Base-by-base conservation (phyloP, 2,113 vertebrate species). In the Ceyx melanurus region DNA sequence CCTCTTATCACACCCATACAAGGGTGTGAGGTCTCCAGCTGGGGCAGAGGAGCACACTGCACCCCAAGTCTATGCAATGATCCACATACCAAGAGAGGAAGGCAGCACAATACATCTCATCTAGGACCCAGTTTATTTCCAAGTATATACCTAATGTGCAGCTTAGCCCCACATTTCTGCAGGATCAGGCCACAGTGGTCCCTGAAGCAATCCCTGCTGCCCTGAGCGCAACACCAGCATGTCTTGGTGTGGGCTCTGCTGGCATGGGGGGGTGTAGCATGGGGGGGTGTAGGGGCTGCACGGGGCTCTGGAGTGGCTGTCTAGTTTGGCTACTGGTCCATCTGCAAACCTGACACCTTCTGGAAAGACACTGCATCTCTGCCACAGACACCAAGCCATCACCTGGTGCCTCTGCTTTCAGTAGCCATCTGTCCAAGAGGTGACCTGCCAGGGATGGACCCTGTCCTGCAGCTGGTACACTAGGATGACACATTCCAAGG, bases 401-500 rank as follows among this genome's bases (percentile, higher is more conserved):
- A 9, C 68, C 54, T 15, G 19, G 33, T 33, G 43, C 42, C 15
- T 78, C 31, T 43, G 64, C 90, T 57, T 70, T 48, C 73, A 60
- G 85, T 73, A 62, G 37, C 68, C 11, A 2, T 43, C 48, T 26
- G 14, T 31, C 45, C 37, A 22, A 5, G 35, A 50, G 65, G 57
- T 62, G 77, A 72, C 48, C 26, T 54, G 48, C 37, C 6, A 4
- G 57, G 79, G 54, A 18, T 13, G 23, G 50, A 18, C 20, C 35
- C 40, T 29, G 26, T 21, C 72, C 72, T 60, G 45, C 48, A n/a
- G 61, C 40, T 88, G 72, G 46, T 42, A n/a, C 6, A 1, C 11
- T 0, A 0, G 42, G 37, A 73, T 61, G 68, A 16, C 0, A 0
- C 1, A 13, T 75, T 45, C 20, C 29, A 51, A 46, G 43, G 65